A percentile compares a stretch with the other conserved stretches of the same genome.
Evolutionary conservation across 2,113 vertebrate genomes (phyloP).

Genomic region (Hypomesus transpacificus): DNA sequence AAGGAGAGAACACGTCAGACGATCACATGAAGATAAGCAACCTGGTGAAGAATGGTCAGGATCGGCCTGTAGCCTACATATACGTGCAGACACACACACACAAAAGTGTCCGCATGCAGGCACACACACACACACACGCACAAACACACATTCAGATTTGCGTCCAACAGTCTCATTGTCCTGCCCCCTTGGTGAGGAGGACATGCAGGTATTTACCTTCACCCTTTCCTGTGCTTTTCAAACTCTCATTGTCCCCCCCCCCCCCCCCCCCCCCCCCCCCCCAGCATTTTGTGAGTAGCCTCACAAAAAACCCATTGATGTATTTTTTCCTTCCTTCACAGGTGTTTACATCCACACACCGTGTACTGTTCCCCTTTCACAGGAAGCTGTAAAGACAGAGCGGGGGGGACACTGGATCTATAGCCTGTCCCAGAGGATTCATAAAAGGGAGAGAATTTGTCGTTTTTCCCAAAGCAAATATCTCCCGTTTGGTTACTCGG

Average conservation of each 20-base stretch:
- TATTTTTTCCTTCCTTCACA: slow-evolving; percentile 14
- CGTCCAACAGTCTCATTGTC: slow-evolving; percentile 36
- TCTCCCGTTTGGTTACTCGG: background rate
- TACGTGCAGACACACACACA: slow-evolving; percentile 20
- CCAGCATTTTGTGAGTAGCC: background rate
- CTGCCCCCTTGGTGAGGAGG: slow-evolving; percentile 22
- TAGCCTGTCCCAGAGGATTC: slow-evolving; percentile 14
- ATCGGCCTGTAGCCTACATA: slow-evolving; percentile 3
- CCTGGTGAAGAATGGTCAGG: slow-evolving; percentile 30
- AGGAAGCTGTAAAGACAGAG: slow-evolving; percentile 5
- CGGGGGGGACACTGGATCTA: slow-evolving; percentile 2
- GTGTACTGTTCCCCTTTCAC: background rate
- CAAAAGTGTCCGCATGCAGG: background rate
- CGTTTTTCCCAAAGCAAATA: background rate
- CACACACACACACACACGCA: slow-evolving; percentile 1
- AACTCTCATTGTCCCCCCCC: slow-evolving; percentile 23
- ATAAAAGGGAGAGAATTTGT: slow-evolving; percentile 14
- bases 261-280: background rate
- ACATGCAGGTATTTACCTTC: slow-evolving; percentile 58
- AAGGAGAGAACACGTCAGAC: slow-evolving; percentile 11
- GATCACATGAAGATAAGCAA: slow-evolving; percentile 21
- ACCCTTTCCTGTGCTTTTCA: slow-evolving; percentile 50
- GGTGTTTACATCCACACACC: slow-evolving; percentile 16
- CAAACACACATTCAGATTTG: slow-evolving; percentile 18
- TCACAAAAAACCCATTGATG: slow-evolving; percentile 27